Evolutionary conservation across 2,888 invertebrate species (phyloP).

Genomic region (Diabrotica balteata): DNA sequence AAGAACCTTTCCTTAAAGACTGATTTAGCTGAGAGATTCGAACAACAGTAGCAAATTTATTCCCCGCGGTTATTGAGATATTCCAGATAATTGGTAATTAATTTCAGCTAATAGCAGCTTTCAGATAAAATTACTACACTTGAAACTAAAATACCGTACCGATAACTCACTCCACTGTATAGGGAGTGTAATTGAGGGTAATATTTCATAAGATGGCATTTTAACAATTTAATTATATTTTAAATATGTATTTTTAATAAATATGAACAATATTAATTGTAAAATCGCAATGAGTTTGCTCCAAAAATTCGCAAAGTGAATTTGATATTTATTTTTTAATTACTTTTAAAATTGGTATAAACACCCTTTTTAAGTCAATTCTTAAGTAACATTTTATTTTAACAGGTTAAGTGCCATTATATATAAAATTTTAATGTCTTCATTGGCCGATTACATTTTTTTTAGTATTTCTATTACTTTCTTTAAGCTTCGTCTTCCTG

Average conservation of each 20-base stretch:
- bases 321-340: too few species aligned
- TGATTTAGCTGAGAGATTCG: background rate
- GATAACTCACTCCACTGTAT: conserved; percentile 43
- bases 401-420: too few species aligned
- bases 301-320: too few species aligned
- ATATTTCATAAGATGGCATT: conserved; percentile 47
- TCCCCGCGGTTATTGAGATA: conserved; percentile 30
- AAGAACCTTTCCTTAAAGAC: background rate
- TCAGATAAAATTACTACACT: conserved; percentile 38
- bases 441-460: too few species aligned
- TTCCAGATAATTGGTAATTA: conserved; percentile 37
- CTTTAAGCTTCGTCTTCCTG: too few species aligned
- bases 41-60: conserved; percentile 22
- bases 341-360: too few species aligned
- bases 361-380: too few species aligned
- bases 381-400: too few species aligned
- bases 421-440: too few species aligned
- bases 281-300: too few species aligned
- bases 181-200: conserved; percentile 44
- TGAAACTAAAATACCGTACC: conserved; percentile 37
- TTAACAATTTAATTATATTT: conserved; percentile 38
- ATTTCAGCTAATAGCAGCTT: conserved; percentile 36
- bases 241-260: background rate
- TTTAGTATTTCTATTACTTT: too few species aligned
- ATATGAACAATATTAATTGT: too few species aligned